Evolutionary conservation across 2,113 vertebrate genomes (phyloP).

Genomic region (Vanacampus margaritifer): DNA sequence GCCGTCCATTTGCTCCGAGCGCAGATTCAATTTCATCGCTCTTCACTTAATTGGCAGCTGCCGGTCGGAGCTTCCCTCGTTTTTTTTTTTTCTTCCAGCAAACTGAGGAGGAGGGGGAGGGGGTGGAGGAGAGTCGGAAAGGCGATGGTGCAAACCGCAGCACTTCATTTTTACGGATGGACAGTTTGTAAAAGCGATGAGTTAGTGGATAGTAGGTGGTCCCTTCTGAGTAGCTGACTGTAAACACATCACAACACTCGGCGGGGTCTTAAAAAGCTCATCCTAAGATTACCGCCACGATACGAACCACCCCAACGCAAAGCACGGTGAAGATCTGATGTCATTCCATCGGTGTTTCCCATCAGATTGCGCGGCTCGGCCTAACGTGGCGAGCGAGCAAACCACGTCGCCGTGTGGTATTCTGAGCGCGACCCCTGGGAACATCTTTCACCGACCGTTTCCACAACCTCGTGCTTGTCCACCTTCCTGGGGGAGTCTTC

Average conservation of each 20-base stretch:
- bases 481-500: slow-evolving; percentile 8
- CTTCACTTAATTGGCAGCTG: slow-evolving; percentile 58
- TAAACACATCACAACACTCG: slow-evolving; percentile 36
- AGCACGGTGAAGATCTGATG: no score
- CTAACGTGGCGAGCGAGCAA: no score
- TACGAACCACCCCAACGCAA: neutral
- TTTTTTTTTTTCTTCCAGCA: slow-evolving; percentile 26
- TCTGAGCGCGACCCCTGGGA: slow-evolving; percentile 9
- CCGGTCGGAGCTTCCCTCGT: slow-evolving; percentile 29
- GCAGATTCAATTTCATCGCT: slow-evolving; percentile 68
- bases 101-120: slow-evolving; percentile 55
- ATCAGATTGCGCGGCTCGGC: no score
- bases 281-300: neutral
- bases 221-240: slow-evolving; percentile 39
- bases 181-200: slow-evolving; percentile 48
- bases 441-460: slow-evolving; percentile 25
- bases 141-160: slow-evolving; percentile 53
- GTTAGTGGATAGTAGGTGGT: slow-evolving; percentile 13
- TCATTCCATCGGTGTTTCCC: no score
- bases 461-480: slow-evolving; percentile 14
- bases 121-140: slow-evolving; percentile 39
- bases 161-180: slow-evolving; percentile 62
- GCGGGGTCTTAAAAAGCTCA: slow-evolving; percentile 1
- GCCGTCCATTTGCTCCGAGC: slow-evolving; percentile 60
- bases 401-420: no score